phyloP scores from a whole-genome alignment of 2,888 invertebrate genomes.

The Oligia strigilis region DNA sequence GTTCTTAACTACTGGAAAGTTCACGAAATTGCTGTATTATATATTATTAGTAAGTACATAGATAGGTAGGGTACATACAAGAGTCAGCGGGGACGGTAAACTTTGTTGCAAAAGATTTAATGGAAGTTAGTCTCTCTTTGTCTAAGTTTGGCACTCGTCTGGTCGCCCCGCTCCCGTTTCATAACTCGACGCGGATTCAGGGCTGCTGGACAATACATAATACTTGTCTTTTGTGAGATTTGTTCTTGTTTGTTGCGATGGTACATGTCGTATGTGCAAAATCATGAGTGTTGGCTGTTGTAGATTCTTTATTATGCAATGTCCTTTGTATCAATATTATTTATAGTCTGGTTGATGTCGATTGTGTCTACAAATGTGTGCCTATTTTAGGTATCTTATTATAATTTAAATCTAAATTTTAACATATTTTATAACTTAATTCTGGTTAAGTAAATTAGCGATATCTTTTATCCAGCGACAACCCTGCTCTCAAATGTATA shows the following conservation, averaged over 20 bases:
- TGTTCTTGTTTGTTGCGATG: conserved; percentile 31
- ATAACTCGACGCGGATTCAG: conserved; percentile 79
- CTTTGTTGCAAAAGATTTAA: conserved; percentile 90
- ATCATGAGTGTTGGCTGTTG: conserved; percentile 12
- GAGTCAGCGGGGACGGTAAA: conserved; percentile 82
- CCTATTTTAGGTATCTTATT: neutral
- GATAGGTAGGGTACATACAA: conserved; percentile 71
- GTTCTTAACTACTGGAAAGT: conserved; percentile 61
- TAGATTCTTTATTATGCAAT: neutral
- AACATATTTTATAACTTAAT: neutral
- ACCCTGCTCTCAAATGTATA: conserved; percentile 85
- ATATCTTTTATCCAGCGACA: conserved; percentile 64
- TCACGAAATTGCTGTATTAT: conserved; percentile 62
- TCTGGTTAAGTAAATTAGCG: conserved; percentile 17
- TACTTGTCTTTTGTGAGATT: conserved; percentile 50
- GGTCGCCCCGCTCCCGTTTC: conserved; percentile 82
- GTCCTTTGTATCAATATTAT: neutral
- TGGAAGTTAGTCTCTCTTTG: conserved; percentile 89
- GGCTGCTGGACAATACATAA: conserved; percentile 70
- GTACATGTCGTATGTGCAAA: conserved; percentile 2
- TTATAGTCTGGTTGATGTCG: no score
- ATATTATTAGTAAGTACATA: conserved; percentile 55
- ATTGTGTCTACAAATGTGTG: neutral
- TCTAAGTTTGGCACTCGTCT: conserved; percentile 88
- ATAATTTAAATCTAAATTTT: neutral